Conservation (phyloP, 2,113 vertebrate genomes). For the Onychorhynchus coronatus region DNA sequence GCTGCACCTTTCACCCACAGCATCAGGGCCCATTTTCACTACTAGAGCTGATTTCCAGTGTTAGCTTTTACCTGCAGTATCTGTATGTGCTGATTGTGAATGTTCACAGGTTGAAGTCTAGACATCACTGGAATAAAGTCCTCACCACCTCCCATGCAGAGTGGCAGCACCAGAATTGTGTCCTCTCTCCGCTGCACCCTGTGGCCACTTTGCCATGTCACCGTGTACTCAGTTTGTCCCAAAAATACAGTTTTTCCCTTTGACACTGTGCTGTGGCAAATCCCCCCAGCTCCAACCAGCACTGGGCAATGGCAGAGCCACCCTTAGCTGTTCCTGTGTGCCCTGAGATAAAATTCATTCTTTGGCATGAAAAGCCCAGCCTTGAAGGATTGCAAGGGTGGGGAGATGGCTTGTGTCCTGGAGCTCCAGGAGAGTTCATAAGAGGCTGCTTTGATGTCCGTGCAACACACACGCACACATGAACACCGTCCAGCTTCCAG, state of each 20-base stretch:
- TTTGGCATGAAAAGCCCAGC: neutral
- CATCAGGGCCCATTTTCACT: neutral
- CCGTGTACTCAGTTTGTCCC: neutral
- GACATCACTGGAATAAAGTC: neutral
- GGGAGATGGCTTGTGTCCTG: neutral
- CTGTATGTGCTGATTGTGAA: neutral
- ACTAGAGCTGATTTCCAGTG: neutral
- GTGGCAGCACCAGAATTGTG: neutral
- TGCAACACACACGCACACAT: fast-evolving
- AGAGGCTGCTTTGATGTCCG: neutral
- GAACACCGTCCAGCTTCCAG: fast-evolving
- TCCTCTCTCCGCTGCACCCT: neutral
- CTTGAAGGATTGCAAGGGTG: neutral
- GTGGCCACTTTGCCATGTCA: neutral
- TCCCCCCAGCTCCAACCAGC: neutral
- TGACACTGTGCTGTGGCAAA: fast-evolving
- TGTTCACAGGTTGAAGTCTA: neutral
- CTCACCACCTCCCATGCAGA: neutral
- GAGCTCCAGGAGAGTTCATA: neutral
- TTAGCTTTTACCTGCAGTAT: neutral
- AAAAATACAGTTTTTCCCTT: neutral
- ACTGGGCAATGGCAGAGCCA: neutral
- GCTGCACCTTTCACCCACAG: neutral
- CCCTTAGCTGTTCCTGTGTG: fast-evolving
- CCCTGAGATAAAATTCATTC: neutral